phyloP scores from a whole-genome alignment of 1,140 invertebrate genomes.

The Saccostrea echinata region DNA sequence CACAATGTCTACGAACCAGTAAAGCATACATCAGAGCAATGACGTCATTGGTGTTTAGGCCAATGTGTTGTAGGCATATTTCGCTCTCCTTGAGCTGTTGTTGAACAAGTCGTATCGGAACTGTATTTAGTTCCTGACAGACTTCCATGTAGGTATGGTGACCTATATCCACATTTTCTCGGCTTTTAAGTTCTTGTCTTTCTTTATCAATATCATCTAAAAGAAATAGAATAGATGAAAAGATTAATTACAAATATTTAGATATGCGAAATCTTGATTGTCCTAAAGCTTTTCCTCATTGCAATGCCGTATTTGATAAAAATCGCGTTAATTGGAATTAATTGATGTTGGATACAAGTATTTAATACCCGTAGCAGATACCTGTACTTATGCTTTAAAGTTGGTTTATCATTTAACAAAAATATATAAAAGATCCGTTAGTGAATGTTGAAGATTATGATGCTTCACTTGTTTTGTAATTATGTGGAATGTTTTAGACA shows the following conservation, averaged over 20 bases:
- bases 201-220: neutral
- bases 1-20: constrained; percentile 55
- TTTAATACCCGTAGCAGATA: too few relatives aligned
- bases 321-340: neutral
- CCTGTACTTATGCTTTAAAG: too few relatives aligned
- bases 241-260: neutral
- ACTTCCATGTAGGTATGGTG: constrained; percentile 67
- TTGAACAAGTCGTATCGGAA: constrained; percentile 59
- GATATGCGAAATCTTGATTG: neutral
- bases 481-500: too few relatives aligned
- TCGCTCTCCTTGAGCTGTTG: constrained; percentile 60
- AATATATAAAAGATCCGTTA: too few relatives aligned
- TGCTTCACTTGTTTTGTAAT: too few relatives aligned
- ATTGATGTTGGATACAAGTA: too few relatives aligned
- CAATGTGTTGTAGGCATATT: constrained; percentile 67
- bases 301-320: neutral
- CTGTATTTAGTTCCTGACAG: constrained; percentile 59
- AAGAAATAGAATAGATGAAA: neutral
- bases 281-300: neutral
- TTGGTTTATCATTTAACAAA: too few relatives aligned
- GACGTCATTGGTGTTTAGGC: constrained; percentile 64
- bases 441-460: too few relatives aligned
- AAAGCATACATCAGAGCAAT: constrained; percentile 71
- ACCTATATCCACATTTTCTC: constrained; percentile 67
- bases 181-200: neutral